Evolutionary conservation across 2,888 invertebrate genomes (phyloP), one percentile per base, ranked within the genome.

Genomic region (Strigamia transsilvanica): DNA sequence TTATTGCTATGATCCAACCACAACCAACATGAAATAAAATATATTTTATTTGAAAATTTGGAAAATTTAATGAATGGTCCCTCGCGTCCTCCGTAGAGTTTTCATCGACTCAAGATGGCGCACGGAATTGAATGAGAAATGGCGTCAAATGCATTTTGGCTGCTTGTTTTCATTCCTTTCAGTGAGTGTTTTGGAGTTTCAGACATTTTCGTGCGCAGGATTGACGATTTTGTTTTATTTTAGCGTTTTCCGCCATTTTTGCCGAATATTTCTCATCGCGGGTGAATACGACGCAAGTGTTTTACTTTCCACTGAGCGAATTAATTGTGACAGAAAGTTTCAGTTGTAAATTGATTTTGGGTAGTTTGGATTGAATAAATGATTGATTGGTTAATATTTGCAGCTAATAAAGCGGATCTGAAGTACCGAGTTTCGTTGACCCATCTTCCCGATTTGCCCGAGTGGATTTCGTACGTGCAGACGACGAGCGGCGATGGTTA

Each of bases 391-490:
- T n/a, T n/a, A n/a, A n/a, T n/a, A n/a, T 4, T 79, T 79, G 9
- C 42, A 79, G 79, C 79, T 38, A 18, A 79, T n/a, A 79, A 79
- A n/a, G 3, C 38, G 13, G 21, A 79, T 10, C 3, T 79, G 21
- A 83, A 80, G 1, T 95, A 94, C 88, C 92, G 93, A 84, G 92
- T 94, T 0, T 93, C 94, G 0, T 87, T 96, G 82, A 87, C 91
- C 80, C 92, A 93, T 84, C 92, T 93, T 84, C 96, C 96, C 0
- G 96, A 96, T 88, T 89, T 96, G 66, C 96, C 96, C 0, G 90
- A 92, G 4, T 96, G 96, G 96, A 92, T 96, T 84, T 91, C 93
- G 82, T 96, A 94, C 87, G 51, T 80, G 15, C 9, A 80, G 21
- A 27, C 38, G 2, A 23, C 12, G 13, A 21, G n/a, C 13, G 51